Conservation (phyloP, 2,113 vertebrate species). For the Mungos mungo region DNA sequence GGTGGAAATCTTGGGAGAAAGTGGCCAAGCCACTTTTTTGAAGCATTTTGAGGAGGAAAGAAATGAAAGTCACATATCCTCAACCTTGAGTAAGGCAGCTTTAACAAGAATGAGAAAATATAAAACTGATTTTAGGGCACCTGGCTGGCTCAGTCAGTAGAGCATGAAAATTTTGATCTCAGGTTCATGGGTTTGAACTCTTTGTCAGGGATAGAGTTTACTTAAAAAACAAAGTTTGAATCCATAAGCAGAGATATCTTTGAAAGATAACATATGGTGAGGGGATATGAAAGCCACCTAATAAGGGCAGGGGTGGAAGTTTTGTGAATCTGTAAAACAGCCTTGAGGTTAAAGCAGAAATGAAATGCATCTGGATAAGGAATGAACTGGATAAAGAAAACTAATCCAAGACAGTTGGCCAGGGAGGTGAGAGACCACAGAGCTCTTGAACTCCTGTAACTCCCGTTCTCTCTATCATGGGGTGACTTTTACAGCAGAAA, state of each 20-base stretch:
- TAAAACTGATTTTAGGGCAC: background rate
- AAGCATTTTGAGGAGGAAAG: background rate
- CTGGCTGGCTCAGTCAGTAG: background rate
- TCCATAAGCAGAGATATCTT: background rate
- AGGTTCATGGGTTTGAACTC: background rate
- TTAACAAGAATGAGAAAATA: background rate
- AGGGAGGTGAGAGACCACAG: background rate
- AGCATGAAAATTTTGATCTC: background rate
- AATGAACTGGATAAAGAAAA: background rate
- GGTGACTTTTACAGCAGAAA: background rate
- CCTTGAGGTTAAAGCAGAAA: background rate
- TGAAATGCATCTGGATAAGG: background rate
- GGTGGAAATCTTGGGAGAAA: background rate
- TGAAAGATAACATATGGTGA: background rate
- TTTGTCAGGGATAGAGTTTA: background rate
- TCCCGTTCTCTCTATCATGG: background rate
- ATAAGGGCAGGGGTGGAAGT: background rate
- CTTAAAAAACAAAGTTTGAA: background rate
- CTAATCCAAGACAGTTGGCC: background rate
- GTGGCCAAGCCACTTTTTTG: background rate
- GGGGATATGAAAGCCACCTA: background rate
- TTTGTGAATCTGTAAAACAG: slow-evolving; percentile 9
- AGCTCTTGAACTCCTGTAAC: background rate
- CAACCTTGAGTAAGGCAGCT: background rate
- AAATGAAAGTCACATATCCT: background rate